Evolutionary conservation across 1,140 invertebrate species (phyloP).

Genomic region (Diachasmimorpha longicaudata): DNA sequence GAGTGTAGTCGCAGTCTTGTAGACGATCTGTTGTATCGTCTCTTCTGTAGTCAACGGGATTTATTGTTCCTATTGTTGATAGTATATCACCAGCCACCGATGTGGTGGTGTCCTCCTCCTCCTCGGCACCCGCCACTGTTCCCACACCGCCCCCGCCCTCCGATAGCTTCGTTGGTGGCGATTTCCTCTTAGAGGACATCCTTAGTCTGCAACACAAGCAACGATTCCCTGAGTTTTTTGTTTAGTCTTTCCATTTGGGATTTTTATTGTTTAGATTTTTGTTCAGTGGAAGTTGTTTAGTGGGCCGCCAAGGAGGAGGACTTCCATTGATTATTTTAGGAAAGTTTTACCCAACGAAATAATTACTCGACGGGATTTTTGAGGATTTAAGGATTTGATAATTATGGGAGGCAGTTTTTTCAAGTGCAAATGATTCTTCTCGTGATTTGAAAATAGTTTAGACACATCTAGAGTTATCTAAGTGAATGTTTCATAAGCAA

Average conservation of each 20-base stretch:
- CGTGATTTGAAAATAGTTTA: no score
- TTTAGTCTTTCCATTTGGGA: slow-evolving; percentile 14
- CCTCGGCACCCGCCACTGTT: slow-evolving; percentile 67
- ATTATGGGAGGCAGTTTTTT: no score
- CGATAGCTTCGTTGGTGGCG: slow-evolving; percentile 87
- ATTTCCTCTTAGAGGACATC: slow-evolving; percentile 94
- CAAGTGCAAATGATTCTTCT: no score
- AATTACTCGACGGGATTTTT: no score
- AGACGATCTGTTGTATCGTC: slow-evolving; percentile 21
- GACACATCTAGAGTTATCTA: no score
- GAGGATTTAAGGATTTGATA: no score
- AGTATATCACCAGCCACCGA: slow-evolving; percentile 57
- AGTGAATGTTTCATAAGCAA: no score
- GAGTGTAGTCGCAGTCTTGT: slow-evolving; percentile 46
- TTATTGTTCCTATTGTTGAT: not conserved
- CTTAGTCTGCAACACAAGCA: slow-evolving; percentile 71
- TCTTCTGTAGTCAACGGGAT: not conserved
- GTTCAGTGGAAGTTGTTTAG: not conserved
- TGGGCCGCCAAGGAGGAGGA: no score
- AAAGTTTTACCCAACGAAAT: no score
- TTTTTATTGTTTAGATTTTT: slow-evolving; percentile 13
- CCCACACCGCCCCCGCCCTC: slow-evolving; percentile 71
- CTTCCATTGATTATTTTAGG: no score
- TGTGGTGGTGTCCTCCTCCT: slow-evolving; percentile 64
- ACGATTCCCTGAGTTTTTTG: slow-evolving; percentile 30